phyloP scores from a whole-genome alignment of 2,888 invertebrate species.

The Branchinecta sandiegonensis region DNA sequence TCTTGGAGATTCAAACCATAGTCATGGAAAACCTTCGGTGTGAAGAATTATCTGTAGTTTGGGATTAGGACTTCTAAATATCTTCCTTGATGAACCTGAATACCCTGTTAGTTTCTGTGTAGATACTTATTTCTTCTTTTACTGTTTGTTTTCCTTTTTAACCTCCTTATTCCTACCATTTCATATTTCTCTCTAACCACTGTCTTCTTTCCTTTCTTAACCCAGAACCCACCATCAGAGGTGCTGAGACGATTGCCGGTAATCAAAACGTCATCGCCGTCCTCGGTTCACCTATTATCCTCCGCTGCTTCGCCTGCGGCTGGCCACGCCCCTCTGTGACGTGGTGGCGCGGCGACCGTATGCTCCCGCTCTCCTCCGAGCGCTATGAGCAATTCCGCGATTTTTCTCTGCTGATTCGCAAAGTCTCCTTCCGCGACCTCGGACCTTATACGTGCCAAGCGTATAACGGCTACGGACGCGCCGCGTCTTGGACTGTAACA shows the following conservation, averaged over 20 bases:
- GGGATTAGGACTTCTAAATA: no score
- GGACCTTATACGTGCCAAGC: conserved; percentile 81
- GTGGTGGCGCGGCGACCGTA: conserved; percentile 65
- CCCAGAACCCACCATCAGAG: conserved; percentile 45
- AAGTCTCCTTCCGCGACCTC: conserved; percentile 52
- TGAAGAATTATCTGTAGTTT: no score
- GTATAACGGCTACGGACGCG: conserved; percentile 61
- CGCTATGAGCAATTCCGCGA: conserved; percentile 56
- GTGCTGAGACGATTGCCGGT: conserved; percentile 49
- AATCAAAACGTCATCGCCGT: conserved; percentile 50
- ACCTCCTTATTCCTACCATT: no score
- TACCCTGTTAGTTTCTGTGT: no score
- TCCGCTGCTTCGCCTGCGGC: conserved; percentile 69
- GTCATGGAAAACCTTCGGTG: no score
- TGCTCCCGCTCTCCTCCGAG: conserved; percentile 54
- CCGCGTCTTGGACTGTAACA: conserved; percentile 59
- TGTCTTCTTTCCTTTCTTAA: conserved; percentile 3
- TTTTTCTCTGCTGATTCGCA: conserved; percentile 55
- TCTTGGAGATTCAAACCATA: no score
- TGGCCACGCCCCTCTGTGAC: conserved; percentile 60
- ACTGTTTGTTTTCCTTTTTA: no score
- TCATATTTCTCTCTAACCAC: no score
- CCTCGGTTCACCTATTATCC: conserved; percentile 50
- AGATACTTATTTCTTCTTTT: no score
- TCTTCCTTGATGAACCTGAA: no score